These are phyloP conservation scores for Xenentodon cancila DNA, from an alignment of 2,797 vertebrate genomes.

Conservation along the genomic window DNA sequence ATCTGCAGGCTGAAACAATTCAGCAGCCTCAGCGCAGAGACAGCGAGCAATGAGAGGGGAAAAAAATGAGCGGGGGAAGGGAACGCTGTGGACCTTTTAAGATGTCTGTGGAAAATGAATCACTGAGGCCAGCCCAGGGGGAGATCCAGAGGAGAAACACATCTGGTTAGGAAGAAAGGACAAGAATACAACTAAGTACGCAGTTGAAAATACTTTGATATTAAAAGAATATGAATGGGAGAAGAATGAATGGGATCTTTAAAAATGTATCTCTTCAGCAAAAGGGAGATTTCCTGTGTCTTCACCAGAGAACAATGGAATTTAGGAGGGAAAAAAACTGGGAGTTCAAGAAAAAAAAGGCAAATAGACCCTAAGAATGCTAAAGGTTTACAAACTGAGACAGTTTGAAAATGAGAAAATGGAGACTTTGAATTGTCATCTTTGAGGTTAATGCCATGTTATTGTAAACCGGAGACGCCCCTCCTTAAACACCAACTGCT, in stretches of 20 bases:
- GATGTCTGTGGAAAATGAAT: constrained; percentile 85
- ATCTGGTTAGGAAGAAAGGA: constrained; percentile 59
- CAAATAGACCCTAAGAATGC: constrained; percentile 1
- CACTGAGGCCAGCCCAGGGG: constrained; percentile 75
- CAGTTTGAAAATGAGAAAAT: constrained; percentile 5
- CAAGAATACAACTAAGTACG: constrained; percentile 44
- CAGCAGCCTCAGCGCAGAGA: constrained; percentile 57
- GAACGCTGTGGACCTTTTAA: constrained; percentile 65
- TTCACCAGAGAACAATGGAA: constrained; percentile 10
- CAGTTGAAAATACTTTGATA: constrained; percentile 14
- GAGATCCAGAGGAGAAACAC: constrained; percentile 71
- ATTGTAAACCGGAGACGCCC: constrained; percentile 62
- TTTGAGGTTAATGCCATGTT: constrained; percentile 68
- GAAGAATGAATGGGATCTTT: background rate
- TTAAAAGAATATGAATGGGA: background rate
- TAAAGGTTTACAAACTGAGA: constrained; percentile 13
- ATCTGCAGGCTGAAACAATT: constrained; percentile 58
- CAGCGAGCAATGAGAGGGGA: constrained; percentile 27
- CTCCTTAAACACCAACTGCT: constrained; percentile 66
- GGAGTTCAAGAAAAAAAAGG: background rate
- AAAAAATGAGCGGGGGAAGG: constrained; percentile 50
- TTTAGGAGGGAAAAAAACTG: background rate
- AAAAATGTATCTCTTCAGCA: background rate
- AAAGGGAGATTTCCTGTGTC: background rate
- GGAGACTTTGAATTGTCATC: constrained; percentile 33